phyloP scores from a whole-genome alignment of 2,797 vertebrate species.

The Hybognathus amarus region DNA sequence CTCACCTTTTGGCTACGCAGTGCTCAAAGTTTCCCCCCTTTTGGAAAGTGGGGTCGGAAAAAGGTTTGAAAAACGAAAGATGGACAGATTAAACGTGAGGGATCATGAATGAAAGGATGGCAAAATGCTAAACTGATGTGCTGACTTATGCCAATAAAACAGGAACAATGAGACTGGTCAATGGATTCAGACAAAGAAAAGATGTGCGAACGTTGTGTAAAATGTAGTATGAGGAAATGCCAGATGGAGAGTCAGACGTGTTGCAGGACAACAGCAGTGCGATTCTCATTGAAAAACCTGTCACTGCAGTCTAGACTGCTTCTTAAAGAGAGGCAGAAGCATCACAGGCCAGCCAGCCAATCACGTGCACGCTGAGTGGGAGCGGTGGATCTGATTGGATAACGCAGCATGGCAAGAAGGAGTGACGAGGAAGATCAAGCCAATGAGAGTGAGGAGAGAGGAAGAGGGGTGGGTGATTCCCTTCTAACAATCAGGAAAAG shows the following conservation, averaged over 20 bases:
- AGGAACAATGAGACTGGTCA: conserved; percentile 37
- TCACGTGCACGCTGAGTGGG: conserved; percentile 56
- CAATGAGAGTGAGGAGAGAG: conserved; percentile 26
- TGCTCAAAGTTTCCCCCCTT: conserved; percentile 52
- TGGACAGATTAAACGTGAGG: conserved; percentile 40
- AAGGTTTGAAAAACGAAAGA: conserved; percentile 40
- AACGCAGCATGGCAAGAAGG: conserved; percentile 43
- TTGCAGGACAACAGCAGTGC: conserved; percentile 54
- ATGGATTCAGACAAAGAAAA: conserved; percentile 42
- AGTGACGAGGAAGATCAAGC: conserved; percentile 7
- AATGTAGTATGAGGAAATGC: conserved; percentile 63
- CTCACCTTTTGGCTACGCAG: conserved; percentile 76
- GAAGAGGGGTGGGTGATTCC: conserved; percentile 43
- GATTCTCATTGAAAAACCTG: conserved; percentile 60
- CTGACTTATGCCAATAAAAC: conserved; percentile 34
- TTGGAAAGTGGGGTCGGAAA: conserved; percentile 53
- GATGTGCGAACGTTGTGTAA: conserved; percentile 15
- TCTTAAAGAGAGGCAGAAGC: conserved; percentile 73
- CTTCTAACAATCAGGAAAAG: conserved; percentile 58
- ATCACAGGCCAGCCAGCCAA: conserved; percentile 69
- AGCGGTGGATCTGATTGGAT: conserved; percentile 62
- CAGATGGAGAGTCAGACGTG: conserved; percentile 66
- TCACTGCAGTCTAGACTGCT: conserved; percentile 77
- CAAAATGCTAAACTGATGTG: conserved; percentile 25
- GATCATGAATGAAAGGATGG: conserved; percentile 34